Base-by-base conservation (phyloP, 1,140 invertebrate genomes). In the Musca vetustissima region DNA sequence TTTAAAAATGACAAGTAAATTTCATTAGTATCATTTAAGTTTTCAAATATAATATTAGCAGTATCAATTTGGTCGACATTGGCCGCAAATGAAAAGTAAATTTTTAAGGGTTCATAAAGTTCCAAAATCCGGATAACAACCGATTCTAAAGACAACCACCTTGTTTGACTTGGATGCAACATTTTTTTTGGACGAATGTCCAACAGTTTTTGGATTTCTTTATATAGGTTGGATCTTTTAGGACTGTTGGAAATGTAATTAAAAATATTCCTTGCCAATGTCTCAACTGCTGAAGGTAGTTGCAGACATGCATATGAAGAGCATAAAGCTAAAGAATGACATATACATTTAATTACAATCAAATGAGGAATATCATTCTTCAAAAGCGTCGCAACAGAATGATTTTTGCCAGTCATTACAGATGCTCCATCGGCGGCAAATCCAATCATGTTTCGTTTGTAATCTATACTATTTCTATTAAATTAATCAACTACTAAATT, bases 171-270 rank as follows among this genome's bases (percentile, higher is more conserved):
- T 47, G 21, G 32, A 14, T 64, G 32, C 3, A 64, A n/a, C 32
- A 64, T 43, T 43, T 64, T 64, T 15, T 24, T 24, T 24, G 52
- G 52, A 13, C 24, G 22, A 24, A 55, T 9, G 14, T 55, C 19
- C 14, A 55, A 24, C 14, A 55, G 14, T 24, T 55, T 22, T 24
- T 55, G 52, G 7, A 55, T 55, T 17, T 7, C 19, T 14, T 55
- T 24, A 47, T 24, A 43, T 64, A 24, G 36, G n/a, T 43, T 47
- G 28, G 19, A 28, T 11, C 47, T 47, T 55, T 64, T 64, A 24
- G 61, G 61, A 36, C 28, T 47, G 21, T 64, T 64, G n/a, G 28
- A 13, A 47, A 64, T 47, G 43, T 64, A 64, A 64, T 64, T 64
- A 21, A 43, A 64, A 19, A 64, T 64, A 11, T 21, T 64, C 21